Conservation (phyloP, 2,888 invertebrate genomes). For the Agriopis leucophaearia region DNA sequence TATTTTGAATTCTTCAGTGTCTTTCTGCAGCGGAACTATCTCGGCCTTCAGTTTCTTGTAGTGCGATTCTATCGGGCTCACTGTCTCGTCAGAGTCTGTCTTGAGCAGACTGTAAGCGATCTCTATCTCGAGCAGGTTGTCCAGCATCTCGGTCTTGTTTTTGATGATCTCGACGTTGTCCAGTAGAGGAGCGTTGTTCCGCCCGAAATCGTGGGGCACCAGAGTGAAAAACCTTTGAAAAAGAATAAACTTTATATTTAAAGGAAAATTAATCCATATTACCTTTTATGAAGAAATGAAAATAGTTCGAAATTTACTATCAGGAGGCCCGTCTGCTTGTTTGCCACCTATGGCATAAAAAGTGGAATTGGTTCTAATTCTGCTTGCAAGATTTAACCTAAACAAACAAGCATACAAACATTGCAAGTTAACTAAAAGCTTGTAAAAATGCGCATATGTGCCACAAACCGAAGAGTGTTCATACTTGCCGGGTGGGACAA, state of each 20-base stretch:
- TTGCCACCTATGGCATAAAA: too few species aligned
- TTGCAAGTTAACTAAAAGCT: too few species aligned
- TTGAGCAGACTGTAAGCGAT: constrained; percentile 96
- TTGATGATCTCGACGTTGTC: constrained; percentile 91
- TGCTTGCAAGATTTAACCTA: too few species aligned
- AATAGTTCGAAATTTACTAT: too few species aligned
- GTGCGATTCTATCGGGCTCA: constrained; percentile 91
- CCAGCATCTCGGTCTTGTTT: constrained; percentile 92
- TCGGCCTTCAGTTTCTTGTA: constrained; percentile 95
- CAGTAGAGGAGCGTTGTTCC: constrained; percentile 92
- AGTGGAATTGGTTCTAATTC: too few species aligned
- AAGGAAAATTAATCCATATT: too few species aligned
- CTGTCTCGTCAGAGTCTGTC: constrained; percentile 62
- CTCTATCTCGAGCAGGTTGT: constrained; percentile 97
- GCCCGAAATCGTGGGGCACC: constrained; percentile 98
- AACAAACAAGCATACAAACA: too few species aligned
- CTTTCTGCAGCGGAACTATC: constrained; percentile 89
- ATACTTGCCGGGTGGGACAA: too few species aligned
- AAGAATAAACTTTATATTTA: background rate
- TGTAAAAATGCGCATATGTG: too few species aligned
- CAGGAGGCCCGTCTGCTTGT: too few species aligned
- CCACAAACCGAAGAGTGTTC: too few species aligned
- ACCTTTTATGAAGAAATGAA: too few species aligned
- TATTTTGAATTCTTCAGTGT: constrained; percentile 90
- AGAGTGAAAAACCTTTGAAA: constrained; percentile 94